Percentiles rank a stretch among this genome's conserved stretches.
phyloP scores from a whole-genome alignment of 2,797 vertebrate species.

The Acropternis orthonyx region DNA sequence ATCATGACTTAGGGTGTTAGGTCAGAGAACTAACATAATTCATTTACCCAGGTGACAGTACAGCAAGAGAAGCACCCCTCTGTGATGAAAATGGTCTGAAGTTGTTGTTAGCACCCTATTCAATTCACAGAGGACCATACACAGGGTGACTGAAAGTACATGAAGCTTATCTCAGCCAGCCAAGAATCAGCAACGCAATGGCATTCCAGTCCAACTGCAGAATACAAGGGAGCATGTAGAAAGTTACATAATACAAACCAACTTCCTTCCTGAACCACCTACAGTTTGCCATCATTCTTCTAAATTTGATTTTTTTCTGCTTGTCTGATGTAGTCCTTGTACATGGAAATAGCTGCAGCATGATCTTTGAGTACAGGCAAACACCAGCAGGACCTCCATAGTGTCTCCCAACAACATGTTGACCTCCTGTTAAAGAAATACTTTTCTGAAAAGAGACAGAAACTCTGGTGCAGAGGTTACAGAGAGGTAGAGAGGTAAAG shows the following conservation, averaged over 20 bases:
- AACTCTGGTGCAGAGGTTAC: background rate
- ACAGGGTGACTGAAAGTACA: background rate
- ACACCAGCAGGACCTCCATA: background rate
- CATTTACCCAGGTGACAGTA: background rate
- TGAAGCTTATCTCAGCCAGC: background rate
- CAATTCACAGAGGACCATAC: background rate
- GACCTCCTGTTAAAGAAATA: background rate
- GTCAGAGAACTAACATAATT: background rate
- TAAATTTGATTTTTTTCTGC: background rate
- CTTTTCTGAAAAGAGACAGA: background rate
- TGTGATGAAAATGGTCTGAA: background rate
- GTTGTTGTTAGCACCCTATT: background rate
- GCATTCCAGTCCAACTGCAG: background rate
- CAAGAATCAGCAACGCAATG: rapidly evolving
- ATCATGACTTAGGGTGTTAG: background rate
- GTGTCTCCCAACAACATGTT: background rate
- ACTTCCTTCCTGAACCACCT: background rate
- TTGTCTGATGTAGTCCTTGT: background rate
- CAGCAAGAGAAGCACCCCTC: background rate
- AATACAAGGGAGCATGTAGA: background rate
- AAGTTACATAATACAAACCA: background rate
- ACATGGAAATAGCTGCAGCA: background rate
- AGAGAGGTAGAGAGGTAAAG: background rate
- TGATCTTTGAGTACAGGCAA: background rate
- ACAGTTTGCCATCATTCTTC: background rate